These are phyloP conservation scores for Diaphora mendica DNA, from an alignment of 2,888 invertebrate genomes.

Conservation along the genomic window DNA sequence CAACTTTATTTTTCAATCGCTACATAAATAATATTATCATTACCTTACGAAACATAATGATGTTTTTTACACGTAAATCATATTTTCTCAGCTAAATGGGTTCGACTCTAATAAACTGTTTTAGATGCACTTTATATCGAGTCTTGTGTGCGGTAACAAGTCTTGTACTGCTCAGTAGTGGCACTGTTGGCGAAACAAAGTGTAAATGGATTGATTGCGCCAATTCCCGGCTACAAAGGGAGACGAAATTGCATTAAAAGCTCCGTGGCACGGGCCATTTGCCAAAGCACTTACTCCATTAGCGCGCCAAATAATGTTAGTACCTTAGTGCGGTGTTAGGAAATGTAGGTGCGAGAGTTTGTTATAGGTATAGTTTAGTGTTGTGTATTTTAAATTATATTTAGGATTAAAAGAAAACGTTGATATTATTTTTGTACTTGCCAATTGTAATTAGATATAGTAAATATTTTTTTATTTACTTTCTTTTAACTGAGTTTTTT, in stretches of 20 bases:
- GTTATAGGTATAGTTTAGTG: constrained; percentile 13
- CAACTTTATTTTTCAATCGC: too few relatives aligned
- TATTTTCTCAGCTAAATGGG: not conserved
- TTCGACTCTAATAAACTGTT: constrained; percentile 54
- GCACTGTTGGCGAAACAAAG: constrained; percentile 85
- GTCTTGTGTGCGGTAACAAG: constrained; percentile 59
- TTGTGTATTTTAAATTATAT: not conserved
- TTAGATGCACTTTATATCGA: constrained; percentile 75
- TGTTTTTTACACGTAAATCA: not conserved
- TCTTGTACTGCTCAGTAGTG: constrained; percentile 51
- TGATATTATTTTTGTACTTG: not conserved
- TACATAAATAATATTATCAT: too few relatives aligned
- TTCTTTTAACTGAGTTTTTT: not conserved
- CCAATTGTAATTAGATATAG: not conserved
- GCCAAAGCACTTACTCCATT: constrained; percentile 84
- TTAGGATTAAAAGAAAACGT: not conserved
- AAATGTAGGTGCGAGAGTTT: constrained; percentile 42
- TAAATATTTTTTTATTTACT: too few relatives aligned
- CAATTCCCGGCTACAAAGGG: constrained; percentile 85
- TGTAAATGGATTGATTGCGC: constrained; percentile 87
- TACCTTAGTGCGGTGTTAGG: constrained; percentile 70
- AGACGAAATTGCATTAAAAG: constrained; percentile 85
- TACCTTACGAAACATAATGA: too few relatives aligned
- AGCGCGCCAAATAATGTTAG: constrained; percentile 82
- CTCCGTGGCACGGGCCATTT: constrained; percentile 84